A percentile compares a stretch with the other conserved stretches of the same genome.
Evolutionary conservation across 2,797 vertebrate species (phyloP).

Genomic region (Cheirogaleus major): DNA sequence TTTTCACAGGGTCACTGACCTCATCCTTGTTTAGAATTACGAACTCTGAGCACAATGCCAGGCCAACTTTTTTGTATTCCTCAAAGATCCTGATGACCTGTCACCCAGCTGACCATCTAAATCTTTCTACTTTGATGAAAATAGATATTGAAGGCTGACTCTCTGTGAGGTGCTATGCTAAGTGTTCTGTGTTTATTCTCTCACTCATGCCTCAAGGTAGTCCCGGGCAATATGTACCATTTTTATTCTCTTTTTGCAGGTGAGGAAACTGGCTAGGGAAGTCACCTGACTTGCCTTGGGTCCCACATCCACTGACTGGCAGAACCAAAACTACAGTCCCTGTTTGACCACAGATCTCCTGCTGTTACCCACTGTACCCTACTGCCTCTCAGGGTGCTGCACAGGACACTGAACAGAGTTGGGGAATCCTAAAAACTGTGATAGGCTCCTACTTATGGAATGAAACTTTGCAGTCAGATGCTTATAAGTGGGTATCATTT

Average conservation of each 20-base stretch:
- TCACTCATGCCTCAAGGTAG: not conserved
- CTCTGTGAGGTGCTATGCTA: not conserved
- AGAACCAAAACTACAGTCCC: not conserved
- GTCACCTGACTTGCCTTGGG: not conserved
- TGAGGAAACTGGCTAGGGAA: constrained; percentile 9
- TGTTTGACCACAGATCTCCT: not conserved
- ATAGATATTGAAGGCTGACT: not conserved
- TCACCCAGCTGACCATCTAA: constrained; percentile 27
- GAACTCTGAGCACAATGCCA: not conserved
- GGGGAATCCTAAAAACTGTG: constrained; percentile 5
- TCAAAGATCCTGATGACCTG: not conserved
- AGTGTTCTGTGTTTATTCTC: not conserved
- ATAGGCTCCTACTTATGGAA: not conserved
- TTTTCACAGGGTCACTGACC: constrained; percentile 19
- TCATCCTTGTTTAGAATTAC: constrained; percentile 53
- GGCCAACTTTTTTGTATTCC: not conserved
- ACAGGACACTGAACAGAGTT: not conserved
- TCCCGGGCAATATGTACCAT: not conserved
- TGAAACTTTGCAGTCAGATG: not conserved
- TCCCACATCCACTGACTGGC: not conserved
- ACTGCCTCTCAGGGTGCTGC: not conserved
- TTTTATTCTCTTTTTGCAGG: not conserved
- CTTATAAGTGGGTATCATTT: constrained; percentile 22
- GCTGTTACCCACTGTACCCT: not conserved
- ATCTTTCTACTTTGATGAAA: not conserved